These are phyloP conservation scores for Conomelus anceps DNA, from an alignment of 2,888 invertebrate genomes.

Conservation along the genomic window DNA sequence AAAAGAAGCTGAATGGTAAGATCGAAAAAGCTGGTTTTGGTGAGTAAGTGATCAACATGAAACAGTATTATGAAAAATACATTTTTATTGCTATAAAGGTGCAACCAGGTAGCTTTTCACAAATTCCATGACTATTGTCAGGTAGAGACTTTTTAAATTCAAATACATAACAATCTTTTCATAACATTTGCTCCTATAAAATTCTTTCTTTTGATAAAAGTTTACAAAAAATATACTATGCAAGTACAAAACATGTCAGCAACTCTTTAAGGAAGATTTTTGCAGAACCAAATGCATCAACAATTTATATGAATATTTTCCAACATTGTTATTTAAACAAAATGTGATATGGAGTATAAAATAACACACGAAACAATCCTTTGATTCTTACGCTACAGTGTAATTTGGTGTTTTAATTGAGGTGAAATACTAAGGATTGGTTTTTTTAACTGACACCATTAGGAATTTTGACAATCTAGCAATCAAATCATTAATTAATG, in stretches of 20 bases:
- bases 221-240: background rate
- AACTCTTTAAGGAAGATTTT: background rate
- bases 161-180: background rate
- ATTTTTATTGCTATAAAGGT: background rate
- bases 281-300: background rate
- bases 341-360: background rate
- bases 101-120: background rate
- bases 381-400: background rate
- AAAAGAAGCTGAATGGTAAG: too few relatives aligned
- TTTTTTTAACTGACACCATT: too few relatives aligned
- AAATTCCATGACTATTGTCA: background rate
- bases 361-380: background rate
- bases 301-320: background rate
- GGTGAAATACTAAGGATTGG: background rate
- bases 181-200: background rate
- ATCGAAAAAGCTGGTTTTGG: background rate
- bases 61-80: background rate
- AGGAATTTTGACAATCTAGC: too few relatives aligned
- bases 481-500: too few relatives aligned
- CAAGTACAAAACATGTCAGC: background rate
- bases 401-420: background rate
- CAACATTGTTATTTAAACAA: background rate
- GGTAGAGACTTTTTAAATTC: background rate
- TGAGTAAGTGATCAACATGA: background rate
- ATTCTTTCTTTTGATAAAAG: background rate